Percentiles rank a stretch among this genome's conserved stretches.
Evolutionary conservation across 2,113 vertebrate genomes (phyloP).

Genomic region (Haliaeetus leucogaster): DNA sequence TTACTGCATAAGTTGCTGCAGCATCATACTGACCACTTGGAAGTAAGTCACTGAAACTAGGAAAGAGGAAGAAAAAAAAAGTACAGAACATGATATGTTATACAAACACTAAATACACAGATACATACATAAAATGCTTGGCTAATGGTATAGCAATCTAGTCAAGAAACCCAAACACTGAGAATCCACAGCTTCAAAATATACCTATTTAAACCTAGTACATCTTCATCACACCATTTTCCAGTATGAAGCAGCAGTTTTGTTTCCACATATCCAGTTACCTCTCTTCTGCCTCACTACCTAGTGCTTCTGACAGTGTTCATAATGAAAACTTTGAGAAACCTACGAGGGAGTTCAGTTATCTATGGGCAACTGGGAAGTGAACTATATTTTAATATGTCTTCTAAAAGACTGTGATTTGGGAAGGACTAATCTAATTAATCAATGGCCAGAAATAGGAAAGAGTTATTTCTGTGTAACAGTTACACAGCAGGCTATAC

Average conservation of each 20-base stretch:
- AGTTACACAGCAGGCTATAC: background rate
- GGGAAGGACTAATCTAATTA: background rate
- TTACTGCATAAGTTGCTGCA: conserved; percentile 71
- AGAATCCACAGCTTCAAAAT: background rate
- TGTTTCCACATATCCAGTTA: background rate
- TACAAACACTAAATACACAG: background rate
- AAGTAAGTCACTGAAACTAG: conserved; percentile 77
- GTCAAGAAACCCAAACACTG: background rate
- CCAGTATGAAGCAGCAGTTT: background rate
- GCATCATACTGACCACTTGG: conserved; percentile 70
- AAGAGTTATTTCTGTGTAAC: background rate
- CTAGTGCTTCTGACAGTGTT: background rate
- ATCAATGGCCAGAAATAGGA: background rate
- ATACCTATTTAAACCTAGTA: background rate
- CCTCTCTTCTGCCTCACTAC: background rate
- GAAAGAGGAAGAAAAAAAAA: background rate
- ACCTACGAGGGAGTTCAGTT: background rate
- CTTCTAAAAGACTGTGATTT: background rate
- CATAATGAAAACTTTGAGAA: background rate
- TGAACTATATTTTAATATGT: background rate
- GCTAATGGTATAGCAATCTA: background rate
- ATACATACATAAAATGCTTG: background rate
- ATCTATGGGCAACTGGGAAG: background rate
- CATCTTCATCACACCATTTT: background rate
- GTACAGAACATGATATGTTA: background rate